Percentiles rank a stretch among this genome's conserved stretches.
phyloP scores from a whole-genome alignment of 2,797 vertebrate genomes.

The Halcyon leucocephala region DNA sequence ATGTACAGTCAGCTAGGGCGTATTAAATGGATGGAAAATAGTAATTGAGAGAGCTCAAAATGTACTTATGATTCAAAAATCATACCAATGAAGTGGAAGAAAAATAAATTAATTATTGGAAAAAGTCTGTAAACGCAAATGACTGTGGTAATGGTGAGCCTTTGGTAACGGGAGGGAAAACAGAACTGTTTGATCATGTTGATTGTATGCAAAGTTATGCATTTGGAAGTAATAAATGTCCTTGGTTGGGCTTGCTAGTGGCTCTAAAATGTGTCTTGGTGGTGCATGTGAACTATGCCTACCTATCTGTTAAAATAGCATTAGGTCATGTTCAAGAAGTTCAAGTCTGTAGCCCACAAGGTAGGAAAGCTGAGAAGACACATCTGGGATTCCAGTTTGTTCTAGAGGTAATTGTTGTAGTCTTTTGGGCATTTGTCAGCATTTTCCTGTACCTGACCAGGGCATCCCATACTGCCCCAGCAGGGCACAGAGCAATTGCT shows the following conservation, averaged over 20 bases:
- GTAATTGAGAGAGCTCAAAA: background rate
- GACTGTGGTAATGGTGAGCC: background rate
- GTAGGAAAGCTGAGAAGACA: background rate
- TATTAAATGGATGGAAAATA: background rate
- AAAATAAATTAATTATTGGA: background rate
- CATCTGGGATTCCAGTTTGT: background rate
- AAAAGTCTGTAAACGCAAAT: background rate
- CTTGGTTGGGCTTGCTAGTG: background rate
- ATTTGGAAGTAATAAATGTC: background rate
- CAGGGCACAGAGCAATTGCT: too few relatives aligned
- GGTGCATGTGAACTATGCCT: background rate
- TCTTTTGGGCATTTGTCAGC: background rate
- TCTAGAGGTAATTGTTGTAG: too few relatives aligned
- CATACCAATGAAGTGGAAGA: background rate
- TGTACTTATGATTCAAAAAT: background rate
- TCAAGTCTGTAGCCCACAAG: background rate
- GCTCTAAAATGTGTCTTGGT: background rate
- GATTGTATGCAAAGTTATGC: background rate
- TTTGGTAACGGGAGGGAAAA: background rate
- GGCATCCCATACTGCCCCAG: background rate
- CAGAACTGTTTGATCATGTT: background rate
- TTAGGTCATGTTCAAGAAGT: background rate
- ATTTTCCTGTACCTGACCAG: rapidly evolving
- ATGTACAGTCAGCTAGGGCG: background rate
- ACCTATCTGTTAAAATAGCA: background rate